Percentiles rank a stretch among this genome's conserved stretches.
Evolutionary conservation across 2,113 vertebrate species (phyloP).

Genomic region (Daphoenositta chrysoptera): DNA sequence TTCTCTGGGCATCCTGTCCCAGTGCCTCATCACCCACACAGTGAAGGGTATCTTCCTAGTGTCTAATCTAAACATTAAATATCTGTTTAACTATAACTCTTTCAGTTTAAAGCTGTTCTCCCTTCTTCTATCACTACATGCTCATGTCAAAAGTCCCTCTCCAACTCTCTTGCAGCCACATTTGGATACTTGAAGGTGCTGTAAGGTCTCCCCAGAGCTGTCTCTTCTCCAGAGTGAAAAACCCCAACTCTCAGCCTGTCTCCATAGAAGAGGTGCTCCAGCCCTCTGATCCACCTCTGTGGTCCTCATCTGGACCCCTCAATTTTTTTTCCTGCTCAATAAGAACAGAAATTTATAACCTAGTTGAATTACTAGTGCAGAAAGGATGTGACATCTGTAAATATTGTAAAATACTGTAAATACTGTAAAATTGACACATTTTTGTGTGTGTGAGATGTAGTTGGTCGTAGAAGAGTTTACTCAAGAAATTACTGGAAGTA

Average conservation of each 20-base stretch:
- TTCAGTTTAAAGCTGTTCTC: not conserved
- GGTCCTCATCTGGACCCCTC: not conserved
- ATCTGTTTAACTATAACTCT: not conserved
- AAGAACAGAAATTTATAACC: not conserved
- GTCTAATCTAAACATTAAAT: not conserved
- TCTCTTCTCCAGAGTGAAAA: not conserved
- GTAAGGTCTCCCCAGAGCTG: not conserved
- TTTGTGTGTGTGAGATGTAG: not conserved
- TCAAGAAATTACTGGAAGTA: not conserved
- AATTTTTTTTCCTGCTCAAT: not conserved
- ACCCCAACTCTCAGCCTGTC: not conserved
- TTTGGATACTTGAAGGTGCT: not conserved
- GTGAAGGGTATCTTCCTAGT: not conserved
- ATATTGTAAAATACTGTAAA: too few species aligned
- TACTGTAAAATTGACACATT: not conserved
- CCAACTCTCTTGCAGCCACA: not conserved
- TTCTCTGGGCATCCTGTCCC: not conserved
- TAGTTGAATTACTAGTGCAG: not conserved
- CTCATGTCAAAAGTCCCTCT: not conserved
- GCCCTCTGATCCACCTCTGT: not conserved
- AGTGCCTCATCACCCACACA: not conserved
- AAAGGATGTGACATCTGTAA: not conserved
- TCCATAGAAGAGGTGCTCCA: not conserved
- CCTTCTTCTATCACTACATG: rapidly evolving
- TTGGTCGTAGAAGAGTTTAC: not conserved